Percentiles rank a stretch among this genome's conserved stretches.
phyloP scores from a whole-genome alignment of 1,140 invertebrate species.

The Belonocnema kinseyi region DNA sequence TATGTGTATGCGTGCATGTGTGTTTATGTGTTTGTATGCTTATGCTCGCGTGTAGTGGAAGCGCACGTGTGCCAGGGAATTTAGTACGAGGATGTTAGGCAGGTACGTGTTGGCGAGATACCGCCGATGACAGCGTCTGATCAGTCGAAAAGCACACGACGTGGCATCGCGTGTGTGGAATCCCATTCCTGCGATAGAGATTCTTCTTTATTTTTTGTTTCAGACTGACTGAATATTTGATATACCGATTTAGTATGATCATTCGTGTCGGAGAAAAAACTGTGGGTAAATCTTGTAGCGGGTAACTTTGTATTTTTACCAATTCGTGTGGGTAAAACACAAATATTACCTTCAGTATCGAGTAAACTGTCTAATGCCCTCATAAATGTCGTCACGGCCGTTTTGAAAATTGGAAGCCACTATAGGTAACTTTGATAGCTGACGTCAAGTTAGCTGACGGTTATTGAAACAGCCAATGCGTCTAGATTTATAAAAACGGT shows the following conservation, averaged over 20 bases:
- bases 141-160: constrained; percentile 54
- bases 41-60: background rate
- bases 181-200: constrained; percentile 6
- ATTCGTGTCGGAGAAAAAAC: background rate
- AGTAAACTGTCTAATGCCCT: background rate
- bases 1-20: background rate
- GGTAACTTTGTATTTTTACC: no score
- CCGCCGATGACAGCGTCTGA: constrained; percentile 57
- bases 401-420: no score
- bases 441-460: no score
- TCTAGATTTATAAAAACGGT: no score
- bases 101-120: constrained; percentile 57
- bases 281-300: no score
- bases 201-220: background rate
- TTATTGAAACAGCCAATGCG: no score
- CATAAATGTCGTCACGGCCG: background rate
- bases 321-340: no score
- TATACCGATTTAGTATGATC: background rate
- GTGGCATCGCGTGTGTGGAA: constrained; percentile 24
- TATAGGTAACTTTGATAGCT: no score
- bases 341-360: no score
- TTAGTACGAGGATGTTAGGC: constrained; percentile 48
- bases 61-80: constrained; percentile 32
- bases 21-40: background rate
- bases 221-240: background rate